Evolutionary conservation across 2,113 vertebrate genomes (phyloP).

Genomic region (Malurus cyaneus): DNA sequence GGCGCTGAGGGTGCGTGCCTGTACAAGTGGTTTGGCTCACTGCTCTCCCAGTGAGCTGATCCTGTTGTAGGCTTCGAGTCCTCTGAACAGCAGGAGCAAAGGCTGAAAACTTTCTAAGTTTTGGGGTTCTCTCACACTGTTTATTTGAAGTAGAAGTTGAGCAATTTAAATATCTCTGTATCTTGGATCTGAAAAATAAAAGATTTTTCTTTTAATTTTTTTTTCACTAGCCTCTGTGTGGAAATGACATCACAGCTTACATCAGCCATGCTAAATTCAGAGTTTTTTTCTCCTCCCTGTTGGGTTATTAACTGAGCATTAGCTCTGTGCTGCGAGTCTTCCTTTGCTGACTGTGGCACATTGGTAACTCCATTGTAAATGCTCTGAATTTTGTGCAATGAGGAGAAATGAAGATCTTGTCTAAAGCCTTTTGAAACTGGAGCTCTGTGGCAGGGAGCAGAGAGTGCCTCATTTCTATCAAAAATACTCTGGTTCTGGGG

Average conservation of each 20-base stretch:
- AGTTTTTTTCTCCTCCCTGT: background rate
- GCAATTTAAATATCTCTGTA: background rate
- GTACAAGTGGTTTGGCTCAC: slow-evolving; percentile 19
- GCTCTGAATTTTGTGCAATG: background rate
- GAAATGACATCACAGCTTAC: slow-evolving; percentile 48
- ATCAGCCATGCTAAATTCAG: slow-evolving; percentile 32
- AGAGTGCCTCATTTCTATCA: background rate
- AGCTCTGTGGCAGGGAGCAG: background rate
- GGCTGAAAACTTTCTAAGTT: background rate
- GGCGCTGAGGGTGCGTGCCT: background rate
- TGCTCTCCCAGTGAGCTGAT: background rate
- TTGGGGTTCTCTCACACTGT: background rate
- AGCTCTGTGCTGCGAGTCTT: background rate
- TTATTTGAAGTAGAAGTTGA: slow-evolving; percentile 40
- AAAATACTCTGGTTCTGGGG: background rate
- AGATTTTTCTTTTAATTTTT: background rate
- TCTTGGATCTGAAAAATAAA: slow-evolving; percentile 1
- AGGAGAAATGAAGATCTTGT: background rate
- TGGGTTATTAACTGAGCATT: background rate
- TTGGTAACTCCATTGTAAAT: background rate
- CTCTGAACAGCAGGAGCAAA: background rate
- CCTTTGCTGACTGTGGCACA: background rate
- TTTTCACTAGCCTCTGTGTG: background rate
- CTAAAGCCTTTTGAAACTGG: background rate
- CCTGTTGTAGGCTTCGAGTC: background rate